Conservation (phyloP, 2,113 vertebrate species). For the Hippocampus abdominalis region DNA sequence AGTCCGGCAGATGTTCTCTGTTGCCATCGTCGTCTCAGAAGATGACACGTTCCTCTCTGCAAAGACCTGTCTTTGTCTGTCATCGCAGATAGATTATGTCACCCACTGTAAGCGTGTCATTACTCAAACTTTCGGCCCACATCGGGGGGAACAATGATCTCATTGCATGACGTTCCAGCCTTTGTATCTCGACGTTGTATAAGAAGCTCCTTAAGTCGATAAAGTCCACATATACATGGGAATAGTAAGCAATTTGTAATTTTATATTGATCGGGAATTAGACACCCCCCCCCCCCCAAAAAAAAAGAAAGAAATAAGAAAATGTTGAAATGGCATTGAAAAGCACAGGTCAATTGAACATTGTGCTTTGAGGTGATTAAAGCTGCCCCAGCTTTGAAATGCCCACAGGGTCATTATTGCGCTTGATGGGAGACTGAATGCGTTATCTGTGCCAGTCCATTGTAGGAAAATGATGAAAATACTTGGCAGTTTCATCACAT, state of each 20-base stretch:
- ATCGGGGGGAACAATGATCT: constrained; percentile 2
- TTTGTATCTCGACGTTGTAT: background rate
- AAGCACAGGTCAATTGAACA: constrained; percentile 8
- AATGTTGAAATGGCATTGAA: constrained; percentile 38
- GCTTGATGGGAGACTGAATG: background rate
- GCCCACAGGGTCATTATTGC: constrained; percentile 22
- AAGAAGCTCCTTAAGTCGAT: constrained; percentile 19
- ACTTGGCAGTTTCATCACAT: constrained; percentile 9
- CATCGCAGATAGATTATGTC: constrained; percentile 19
- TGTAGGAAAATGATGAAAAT: constrained; percentile 4
- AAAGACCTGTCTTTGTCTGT: constrained; percentile 14
- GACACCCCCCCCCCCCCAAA: background rate
- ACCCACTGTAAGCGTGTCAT: constrained; percentile 35
- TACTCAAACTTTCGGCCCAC: constrained; percentile 13
- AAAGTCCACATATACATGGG: background rate
- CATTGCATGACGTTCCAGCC: constrained; percentile 4
- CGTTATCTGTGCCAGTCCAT: background rate
- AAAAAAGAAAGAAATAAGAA: constrained; percentile 35
- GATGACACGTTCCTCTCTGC: constrained; percentile 40
- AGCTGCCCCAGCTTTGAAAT: constrained; percentile 28
- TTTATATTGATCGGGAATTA: background rate
- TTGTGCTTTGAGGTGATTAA: constrained; percentile 33
- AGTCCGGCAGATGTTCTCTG: constrained; percentile 55
- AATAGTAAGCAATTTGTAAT: background rate
- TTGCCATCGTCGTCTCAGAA: constrained; percentile 40